Conservation (phyloP, 1,140 invertebrate species). For the Drosophila auraria region DNA sequence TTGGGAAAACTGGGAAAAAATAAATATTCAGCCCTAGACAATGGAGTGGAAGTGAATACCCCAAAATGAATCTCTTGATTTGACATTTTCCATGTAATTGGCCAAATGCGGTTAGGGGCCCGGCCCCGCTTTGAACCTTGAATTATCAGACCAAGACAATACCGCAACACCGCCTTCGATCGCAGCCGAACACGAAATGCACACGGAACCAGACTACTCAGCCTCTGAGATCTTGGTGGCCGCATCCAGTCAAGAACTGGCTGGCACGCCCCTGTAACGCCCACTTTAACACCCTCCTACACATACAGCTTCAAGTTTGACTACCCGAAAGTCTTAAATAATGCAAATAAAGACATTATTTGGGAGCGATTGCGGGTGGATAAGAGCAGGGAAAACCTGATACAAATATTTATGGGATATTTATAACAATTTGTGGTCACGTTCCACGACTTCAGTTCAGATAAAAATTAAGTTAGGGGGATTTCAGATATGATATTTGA, state of each 20-base stretch:
- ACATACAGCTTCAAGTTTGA: conserved; percentile 30
- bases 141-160: conserved; percentile 61
- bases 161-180: conserved; percentile 45
- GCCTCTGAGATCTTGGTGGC: conserved; percentile 31
- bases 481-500: neutral
- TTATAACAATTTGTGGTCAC: neutral
- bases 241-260: conserved; percentile 59
- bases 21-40: conserved; percentile 14
- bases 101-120: conserved; percentile 60
- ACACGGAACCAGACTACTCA: conserved; percentile 61
- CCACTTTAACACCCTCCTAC: conserved; percentile 37
- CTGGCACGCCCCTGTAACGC: conserved; percentile 53
- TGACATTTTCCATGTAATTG: conserved; percentile 76
- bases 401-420: neutral
- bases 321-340: conserved; percentile 18
- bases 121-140: conserved; percentile 65
- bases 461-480: neutral
- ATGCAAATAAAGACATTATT: conserved; percentile 45
- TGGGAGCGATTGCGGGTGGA: conserved; percentile 2
- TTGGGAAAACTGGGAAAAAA: conserved; percentile 55
- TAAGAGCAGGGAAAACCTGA: neutral
- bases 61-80: conserved; percentile 50
- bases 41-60: conserved; percentile 22
- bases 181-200: conserved; percentile 36
- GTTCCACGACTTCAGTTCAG: neutral